Percentiles rank a stretch among this genome's conserved stretches.
These are phyloP conservation scores for Canis aureus DNA, from an alignment of 2,113 vertebrate species.

Conservation along the genomic window DNA sequence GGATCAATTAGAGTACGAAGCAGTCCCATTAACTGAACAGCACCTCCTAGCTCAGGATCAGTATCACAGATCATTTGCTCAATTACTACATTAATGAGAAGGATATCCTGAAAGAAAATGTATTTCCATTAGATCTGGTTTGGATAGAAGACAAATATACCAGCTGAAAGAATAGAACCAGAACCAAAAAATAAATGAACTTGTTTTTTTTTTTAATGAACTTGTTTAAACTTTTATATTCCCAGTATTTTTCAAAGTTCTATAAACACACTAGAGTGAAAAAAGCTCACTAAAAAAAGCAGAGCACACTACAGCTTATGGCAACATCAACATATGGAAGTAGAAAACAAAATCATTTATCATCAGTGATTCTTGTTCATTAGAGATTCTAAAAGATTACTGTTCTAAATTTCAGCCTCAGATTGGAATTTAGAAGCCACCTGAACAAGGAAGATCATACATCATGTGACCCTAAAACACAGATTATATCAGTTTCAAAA, in stretches of 20 bases:
- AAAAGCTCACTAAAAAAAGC: background rate
- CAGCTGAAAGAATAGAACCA: constrained; percentile 48
- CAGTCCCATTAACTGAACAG: constrained; percentile 98
- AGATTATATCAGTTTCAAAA: constrained; percentile 16
- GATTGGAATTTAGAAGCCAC: constrained; percentile 19
- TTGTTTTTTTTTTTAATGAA: background rate
- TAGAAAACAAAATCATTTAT: constrained; percentile 3
- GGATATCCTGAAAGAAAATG: constrained; percentile 92
- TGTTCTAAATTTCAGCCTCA: background rate
- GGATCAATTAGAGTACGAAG: constrained; percentile 98
- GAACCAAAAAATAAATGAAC: background rate
- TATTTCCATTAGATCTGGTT: constrained; percentile 47
- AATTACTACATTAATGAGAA: constrained; percentile 99
- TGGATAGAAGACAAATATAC: constrained; percentile 18
- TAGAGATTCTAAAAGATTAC: constrained; percentile 31
- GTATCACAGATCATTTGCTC: constrained; percentile 99
- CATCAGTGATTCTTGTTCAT: background rate
- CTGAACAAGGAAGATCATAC: background rate
- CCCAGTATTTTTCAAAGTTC: background rate
- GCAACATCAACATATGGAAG: background rate
- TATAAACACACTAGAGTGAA: background rate
- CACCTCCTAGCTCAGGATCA: constrained; percentile 97
- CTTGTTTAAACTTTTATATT: background rate
- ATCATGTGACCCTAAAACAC: background rate
- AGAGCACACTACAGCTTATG: background rate